Base-by-base conservation (phyloP, 2,113 vertebrate species). In the rabbit (Oryctolagus cuniculus) region DNA sequence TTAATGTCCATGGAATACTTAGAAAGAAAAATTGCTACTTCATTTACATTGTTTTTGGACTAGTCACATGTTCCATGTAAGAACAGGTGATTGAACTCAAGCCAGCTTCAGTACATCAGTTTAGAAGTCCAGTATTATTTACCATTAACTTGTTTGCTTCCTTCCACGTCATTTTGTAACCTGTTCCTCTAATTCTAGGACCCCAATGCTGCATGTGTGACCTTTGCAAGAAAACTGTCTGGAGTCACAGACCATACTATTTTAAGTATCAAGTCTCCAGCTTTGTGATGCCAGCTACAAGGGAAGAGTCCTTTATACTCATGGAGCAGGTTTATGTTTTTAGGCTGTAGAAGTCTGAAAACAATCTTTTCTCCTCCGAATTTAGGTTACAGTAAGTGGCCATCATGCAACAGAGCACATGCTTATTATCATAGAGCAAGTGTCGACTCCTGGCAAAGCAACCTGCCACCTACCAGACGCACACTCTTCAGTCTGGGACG, bases 401-500 rank as follows among this genome's bases (percentile, higher is more conserved):
- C 67, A 73, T 44, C 10, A 53, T 1, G 31, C 5, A 31, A 77
- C 12, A 38, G 36, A 70, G 51, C 31, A 3, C 15, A 16, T 61
- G 49, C 27, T 91, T 87, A 84, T 17, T 73, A 58, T 80, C 38
- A 87, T 80, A 84, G 38, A 84, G 72, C 29, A 84, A 36, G 75
- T 78, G 4, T 2, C 73, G 67, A 49, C n/a, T 34, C 63, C 53
- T 67, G 79, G 86, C 61, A 92, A 90, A 89, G 74, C 79, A 84
- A 67, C 53, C 74, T 27, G 4, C 3, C 78, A 75, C 6, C 51
- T 58, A 74, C 4, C 49, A 61, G 64, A 25, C 24, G 11, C 7
- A 85, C 29, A n/a, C 38, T 82, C 53, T 90, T 89, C 63, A 63
- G 86, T 93, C n/a, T 91, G 86, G 86, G 79, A 77, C 70, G 90